phyloP scores from a whole-genome alignment of 64 coral and sea anemone genomes.

The Exaiptasia diaphana region DNA sequence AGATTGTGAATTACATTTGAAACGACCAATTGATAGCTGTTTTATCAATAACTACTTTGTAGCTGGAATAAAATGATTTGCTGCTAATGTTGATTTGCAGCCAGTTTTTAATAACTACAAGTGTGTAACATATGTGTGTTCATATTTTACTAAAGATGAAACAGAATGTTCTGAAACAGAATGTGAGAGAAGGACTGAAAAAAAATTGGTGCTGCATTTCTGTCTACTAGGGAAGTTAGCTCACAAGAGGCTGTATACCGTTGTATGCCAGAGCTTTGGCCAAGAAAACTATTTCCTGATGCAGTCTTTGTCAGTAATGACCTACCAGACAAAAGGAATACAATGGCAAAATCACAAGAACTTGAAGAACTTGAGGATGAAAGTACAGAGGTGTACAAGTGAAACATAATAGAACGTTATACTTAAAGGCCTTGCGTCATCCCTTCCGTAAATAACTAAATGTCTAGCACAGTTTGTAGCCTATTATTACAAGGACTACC shows the following conservation, averaged over 20 bases:
- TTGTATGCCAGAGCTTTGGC: slow-evolving; percentile 31
- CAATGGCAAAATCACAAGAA: slow-evolving; percentile 7
- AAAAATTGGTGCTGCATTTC: slow-evolving; percentile 24
- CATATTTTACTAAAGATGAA: slow-evolving; percentile 23
- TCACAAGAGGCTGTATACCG: slow-evolving; percentile 14
- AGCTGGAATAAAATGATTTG: slow-evolving; percentile 39
- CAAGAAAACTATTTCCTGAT: slow-evolving; percentile 3
- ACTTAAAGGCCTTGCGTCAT: not conserved
- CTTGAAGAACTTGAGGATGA: slow-evolving; percentile 21
- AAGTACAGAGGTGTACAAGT: slow-evolving; percentile 18
- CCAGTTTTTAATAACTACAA: slow-evolving; percentile 60
- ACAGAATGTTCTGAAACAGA: not conserved
- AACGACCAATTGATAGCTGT: slow-evolving; percentile 38
- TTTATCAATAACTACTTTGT: slow-evolving; percentile 66
- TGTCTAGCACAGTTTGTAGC: slow-evolving; percentile 21
- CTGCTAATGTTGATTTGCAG: slow-evolving; percentile 61
- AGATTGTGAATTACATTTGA: not conserved
- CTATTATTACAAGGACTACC: slow-evolving; percentile 16
- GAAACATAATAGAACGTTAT: slow-evolving; percentile 27
- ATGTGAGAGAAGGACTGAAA: slow-evolving; percentile 14
- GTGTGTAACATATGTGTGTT: slow-evolving; percentile 47
- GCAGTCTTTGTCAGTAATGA: slow-evolving; percentile 31
- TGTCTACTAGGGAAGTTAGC: slow-evolving; percentile 35
- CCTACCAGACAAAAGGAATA: not conserved
- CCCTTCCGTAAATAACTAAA: not conserved